phyloP scores from a whole-genome alignment of 2,113 vertebrate genomes.

The Coptodon bakossiorum region DNA sequence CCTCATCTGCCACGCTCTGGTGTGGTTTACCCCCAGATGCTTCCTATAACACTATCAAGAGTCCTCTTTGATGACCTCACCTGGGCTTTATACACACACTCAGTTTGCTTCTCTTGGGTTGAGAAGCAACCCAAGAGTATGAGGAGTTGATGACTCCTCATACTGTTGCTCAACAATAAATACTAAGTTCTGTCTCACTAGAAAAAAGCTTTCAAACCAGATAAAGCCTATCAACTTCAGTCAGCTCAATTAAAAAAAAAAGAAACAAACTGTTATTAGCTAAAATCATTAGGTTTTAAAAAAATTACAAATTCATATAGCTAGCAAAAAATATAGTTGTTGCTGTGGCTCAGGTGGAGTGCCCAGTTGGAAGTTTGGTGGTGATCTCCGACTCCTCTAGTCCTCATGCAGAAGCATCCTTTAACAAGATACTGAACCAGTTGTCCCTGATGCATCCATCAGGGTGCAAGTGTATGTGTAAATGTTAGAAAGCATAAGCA shows the following conservation, averaged over 20 bases:
- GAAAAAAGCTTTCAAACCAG: neutral
- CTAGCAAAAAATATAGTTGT: neutral
- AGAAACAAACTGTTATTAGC: neutral
- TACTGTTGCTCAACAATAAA: neutral
- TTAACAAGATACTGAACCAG: neutral
- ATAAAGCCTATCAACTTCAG: neutral
- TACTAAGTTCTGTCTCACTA: neutral
- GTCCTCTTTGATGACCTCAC: neutral
- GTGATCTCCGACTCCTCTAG: neutral
- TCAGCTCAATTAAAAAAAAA: neutral
- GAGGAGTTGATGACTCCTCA: neutral
- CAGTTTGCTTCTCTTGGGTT: neutral
- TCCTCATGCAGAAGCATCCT: neutral
- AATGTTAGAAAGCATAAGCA: neutral
- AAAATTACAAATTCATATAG: neutral
- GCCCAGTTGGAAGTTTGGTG: neutral
- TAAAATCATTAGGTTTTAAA: neutral
- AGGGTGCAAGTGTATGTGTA: neutral
- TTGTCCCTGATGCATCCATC: neutral
- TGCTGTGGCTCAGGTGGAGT: neutral
- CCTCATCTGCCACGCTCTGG: neutral
- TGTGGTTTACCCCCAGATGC: neutral
- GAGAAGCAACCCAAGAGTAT: neutral
- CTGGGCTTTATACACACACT: neutral
- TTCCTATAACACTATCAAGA: neutral